A percentile compares a stretch with the other conserved stretches of the same genome.
These are phyloP conservation scores for Diplosoma virens DNA, from an alignment of 23 tunicate species.

Conservation along the genomic window DNA sequence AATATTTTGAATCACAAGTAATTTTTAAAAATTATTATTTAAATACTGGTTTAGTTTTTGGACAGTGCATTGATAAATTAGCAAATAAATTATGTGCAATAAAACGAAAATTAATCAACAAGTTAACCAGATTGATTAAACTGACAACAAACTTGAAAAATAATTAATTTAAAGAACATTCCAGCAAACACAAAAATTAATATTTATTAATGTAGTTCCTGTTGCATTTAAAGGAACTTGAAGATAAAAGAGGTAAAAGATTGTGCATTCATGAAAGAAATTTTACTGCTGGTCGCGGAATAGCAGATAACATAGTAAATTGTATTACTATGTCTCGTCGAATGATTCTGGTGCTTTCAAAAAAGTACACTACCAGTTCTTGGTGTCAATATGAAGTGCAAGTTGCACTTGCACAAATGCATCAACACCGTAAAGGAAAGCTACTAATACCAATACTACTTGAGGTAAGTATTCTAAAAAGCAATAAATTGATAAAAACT, in stretches of 20 bases:
- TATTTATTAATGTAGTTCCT: too few relatives aligned
- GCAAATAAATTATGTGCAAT: too few relatives aligned
- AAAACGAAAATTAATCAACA: too few relatives aligned
- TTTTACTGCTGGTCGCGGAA: constrained; percentile 65
- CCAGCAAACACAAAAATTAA: too few relatives aligned
- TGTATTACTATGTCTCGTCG: constrained; percentile 70
- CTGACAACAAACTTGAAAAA: too few relatives aligned
- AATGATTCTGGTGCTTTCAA: constrained; percentile 67
- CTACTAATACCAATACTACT: constrained; percentile 78
- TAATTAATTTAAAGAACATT: too few relatives aligned
- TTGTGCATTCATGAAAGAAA: constrained; percentile 86
- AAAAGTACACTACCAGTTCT: constrained; percentile 57
- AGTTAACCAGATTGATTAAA: too few relatives aligned
- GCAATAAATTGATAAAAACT: too few relatives aligned
- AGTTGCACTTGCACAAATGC: constrained; percentile 79
- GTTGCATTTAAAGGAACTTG: constrained; percentile 65
- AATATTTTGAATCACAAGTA: too few relatives aligned
- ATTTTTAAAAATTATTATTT: too few relatives aligned
- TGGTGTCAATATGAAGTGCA: constrained; percentile 97
- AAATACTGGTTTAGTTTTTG: too few relatives aligned
- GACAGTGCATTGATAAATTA: too few relatives aligned
- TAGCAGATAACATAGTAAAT: constrained; percentile 85
- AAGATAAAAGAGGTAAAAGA: constrained; percentile 46
- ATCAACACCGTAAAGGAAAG: constrained; percentile 66
- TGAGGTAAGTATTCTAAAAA: constrained; percentile 78